A percentile compares a stretch with the other conserved stretches of the same genome.
phyloP scores from a whole-genome alignment of 1,140 invertebrate genomes.

The Dendroctonus valens region DNA sequence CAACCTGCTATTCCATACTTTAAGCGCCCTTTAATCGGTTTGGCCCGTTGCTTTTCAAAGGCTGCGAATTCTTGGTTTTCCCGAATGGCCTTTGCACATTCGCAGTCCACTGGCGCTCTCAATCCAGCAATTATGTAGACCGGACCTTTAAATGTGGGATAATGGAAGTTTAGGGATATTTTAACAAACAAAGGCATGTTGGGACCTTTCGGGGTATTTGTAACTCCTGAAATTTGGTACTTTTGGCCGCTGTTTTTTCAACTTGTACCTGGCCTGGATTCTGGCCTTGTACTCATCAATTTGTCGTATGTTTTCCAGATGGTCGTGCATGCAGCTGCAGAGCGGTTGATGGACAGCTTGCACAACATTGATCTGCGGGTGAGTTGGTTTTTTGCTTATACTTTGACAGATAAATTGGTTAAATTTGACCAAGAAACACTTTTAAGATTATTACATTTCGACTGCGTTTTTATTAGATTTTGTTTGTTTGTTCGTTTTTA shows the following conservation, averaged over 20 bases:
- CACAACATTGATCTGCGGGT: constrained; percentile 18
- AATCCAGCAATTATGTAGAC: constrained; percentile 34
- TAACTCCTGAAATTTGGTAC: constrained; percentile 29
- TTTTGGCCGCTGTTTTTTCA: constrained; percentile 25
- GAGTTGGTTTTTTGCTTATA: too few relatives aligned
- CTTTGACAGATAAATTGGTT: too few relatives aligned
- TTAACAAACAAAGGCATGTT: not conserved
- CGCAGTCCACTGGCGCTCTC: constrained; percentile 27
- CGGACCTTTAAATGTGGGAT: constrained; percentile 15
- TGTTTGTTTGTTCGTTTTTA: too few relatives aligned
- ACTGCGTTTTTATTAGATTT: too few relatives aligned
- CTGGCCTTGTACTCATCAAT: constrained; percentile 33
- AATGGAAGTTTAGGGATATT: not conserved
- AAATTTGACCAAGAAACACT: too few relatives aligned
- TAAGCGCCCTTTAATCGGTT: constrained; percentile 36
- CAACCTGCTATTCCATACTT: constrained; percentile 42
- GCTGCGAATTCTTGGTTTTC: constrained; percentile 32
- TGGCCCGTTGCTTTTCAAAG: constrained; percentile 31
- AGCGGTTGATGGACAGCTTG: constrained; percentile 22
- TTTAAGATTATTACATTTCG: too few relatives aligned
- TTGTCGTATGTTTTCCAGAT: constrained; percentile 28
- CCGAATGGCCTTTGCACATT: constrained; percentile 26
- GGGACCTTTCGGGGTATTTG: constrained; percentile 20
- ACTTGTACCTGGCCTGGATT: constrained; percentile 17
- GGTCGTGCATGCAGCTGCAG: constrained; percentile 30